Evolutionary conservation across 2,797 vertebrate genomes (phyloP), one percentile per base, ranked within the genome.

Genomic region (Intellagama lesueurii): DNA sequence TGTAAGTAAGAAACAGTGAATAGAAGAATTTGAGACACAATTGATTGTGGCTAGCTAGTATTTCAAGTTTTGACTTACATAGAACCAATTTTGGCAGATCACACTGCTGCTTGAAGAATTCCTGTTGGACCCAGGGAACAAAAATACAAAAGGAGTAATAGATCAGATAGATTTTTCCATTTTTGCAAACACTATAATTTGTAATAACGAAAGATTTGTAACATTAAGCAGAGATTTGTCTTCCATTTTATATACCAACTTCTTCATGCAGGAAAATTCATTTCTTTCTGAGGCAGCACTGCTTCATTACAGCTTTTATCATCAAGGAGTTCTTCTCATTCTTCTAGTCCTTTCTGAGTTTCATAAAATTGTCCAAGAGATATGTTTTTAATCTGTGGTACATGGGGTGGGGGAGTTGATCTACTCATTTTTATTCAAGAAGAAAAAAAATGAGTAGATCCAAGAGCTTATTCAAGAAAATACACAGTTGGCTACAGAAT

Each of bases 111-210:
- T 5, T 7, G 17, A 5, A 90, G 22, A 90, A 8, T 1, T 88
- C 40, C 14, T 56, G 0, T 11, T 84, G 80, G 35, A 49, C 7
- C 90, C 94, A 56, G 12, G 7, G 12, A 56, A 56, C 52, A 35
- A 40, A 11, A 11, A 22, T 1, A 16, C 80, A 81, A 94, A 85
- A 87, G 28, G 68, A 69, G 69, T 44, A 19, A 91, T 2, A 47
- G 87, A 87, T 82, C 80, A 87, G 30, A 72, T 3, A 1, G 11
- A 1, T 86, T 87, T 84, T 35, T 19, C 66, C 77, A 93, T 76
- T 17, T 69, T 72, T 56, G 64, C 28, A 80, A 85, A 17, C 76
- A 91, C 8, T 16, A 30, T 92, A 5, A 7, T 56, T 28, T 52
- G 7, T n/a, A 84, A 26, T 7, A 52, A 26, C 28, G 12, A 56